Evolutionary conservation across 2,888 invertebrate species (phyloP).

Genomic region (Subacronicta megacephala): DNA sequence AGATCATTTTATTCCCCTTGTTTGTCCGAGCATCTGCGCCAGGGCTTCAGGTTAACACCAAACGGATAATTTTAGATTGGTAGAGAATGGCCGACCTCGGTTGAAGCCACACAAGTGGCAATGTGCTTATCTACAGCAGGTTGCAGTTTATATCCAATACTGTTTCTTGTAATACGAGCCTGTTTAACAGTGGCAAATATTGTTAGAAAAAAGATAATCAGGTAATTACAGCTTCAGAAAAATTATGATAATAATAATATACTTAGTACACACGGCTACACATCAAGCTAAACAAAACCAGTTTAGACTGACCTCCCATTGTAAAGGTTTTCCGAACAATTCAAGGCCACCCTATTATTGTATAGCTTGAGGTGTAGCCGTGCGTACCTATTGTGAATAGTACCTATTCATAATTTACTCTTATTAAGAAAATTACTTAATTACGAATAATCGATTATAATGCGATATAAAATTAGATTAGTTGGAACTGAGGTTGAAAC

Average conservation of each 20-base stretch:
- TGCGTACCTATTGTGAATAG: too few species aligned
- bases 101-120: slow-evolving; percentile 73
- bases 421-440: slow-evolving; percentile 32
- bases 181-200: slow-evolving; percentile 18
- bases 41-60: slow-evolving; percentile 64
- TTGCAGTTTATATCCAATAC: slow-evolving; percentile 65
- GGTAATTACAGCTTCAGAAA: slow-evolving; percentile 9
- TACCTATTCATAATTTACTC: slow-evolving; percentile 34
- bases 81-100: slow-evolving; percentile 67
- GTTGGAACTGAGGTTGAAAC: too few species aligned
- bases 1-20: slow-evolving; percentile 54
- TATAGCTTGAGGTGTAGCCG: too few species aligned
- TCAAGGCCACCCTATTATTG: too few species aligned
- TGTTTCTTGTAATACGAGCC: slow-evolving; percentile 37
- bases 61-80: slow-evolving; percentile 71
- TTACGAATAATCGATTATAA: slow-evolving; percentile 24
- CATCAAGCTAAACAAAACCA: too few species aligned
- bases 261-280: too few species aligned
- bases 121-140: slow-evolving; percentile 63
- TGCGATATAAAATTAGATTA: slow-evolving; percentile 12
- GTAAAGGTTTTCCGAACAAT: too few species aligned
- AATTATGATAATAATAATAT: too few species aligned
- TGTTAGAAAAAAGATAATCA: slow-evolving; percentile 7
- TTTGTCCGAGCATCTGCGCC: slow-evolving; percentile 41
- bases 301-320: too few species aligned